Base-by-base conservation (phyloP, 2,888 invertebrate species). In the Liopterus haemorrhoidalis region DNA sequence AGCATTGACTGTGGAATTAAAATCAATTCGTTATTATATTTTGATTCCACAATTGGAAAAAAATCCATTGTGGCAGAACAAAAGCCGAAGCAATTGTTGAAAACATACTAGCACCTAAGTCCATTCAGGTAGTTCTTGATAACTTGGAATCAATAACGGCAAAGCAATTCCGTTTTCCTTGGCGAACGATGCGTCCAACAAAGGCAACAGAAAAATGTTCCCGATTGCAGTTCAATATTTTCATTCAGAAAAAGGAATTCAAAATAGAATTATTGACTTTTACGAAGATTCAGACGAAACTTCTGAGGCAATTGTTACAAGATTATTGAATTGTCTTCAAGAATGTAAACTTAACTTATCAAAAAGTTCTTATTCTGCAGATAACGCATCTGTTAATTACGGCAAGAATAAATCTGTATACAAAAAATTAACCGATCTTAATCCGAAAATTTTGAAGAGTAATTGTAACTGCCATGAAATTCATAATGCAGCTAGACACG, bases 381-480 rank as follows among this genome's bases (percentile, higher is more conserved):
- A 50, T 20, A 52, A 52, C 31, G 48, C 52, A n/a, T 11, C 37
- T 18, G 49, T 48, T 1, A 52, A 50, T 41, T 52, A 48, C 37
- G 48, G 52, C 12, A 31, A 41, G 32, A 42, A 44, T 42, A 48
- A 52, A 25, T 52, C 50, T 9, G 47, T 52, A 2, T 50, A 24
- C 35, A 40, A 46, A 31, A 46, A 48, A 41, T 20, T 52, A 2
- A 36, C 21, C 20, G 20, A 24, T 18, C 12, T 8, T 24, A 48
- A 50, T 38, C 12, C 21, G 11, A 38, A 44, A 12, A 44, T 48
- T 24, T 20, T 53, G 12, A 48, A 50, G 46, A 47, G 43, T 12
- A 52, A 53, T 43, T 54, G 50, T 38, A 50, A 52, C 32, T 48
- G 43, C 32, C 52, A 54, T 20, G 44, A 54, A 1, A 47, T 55